Percentiles rank a stretch among this genome's conserved stretches.
Evolutionary conservation across 2,113 vertebrate genomes (phyloP).

Genomic region (Barbus barbus): DNA sequence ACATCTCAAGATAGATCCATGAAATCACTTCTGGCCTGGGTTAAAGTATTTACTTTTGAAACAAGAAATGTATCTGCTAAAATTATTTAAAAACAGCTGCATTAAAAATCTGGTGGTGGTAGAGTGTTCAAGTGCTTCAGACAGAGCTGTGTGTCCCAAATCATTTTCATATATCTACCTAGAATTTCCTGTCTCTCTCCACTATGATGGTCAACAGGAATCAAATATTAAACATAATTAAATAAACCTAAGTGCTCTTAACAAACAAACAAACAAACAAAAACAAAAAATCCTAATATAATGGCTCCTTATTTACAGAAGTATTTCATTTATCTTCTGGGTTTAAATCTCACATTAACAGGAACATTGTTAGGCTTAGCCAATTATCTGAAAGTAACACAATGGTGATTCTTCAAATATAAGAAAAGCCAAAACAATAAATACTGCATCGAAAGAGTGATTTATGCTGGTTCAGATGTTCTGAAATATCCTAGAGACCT

Average conservation of each 20-base stretch:
- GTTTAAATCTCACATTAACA: not conserved
- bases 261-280: not conserved
- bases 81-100: not conserved
- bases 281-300: not conserved
- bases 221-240: not conserved
- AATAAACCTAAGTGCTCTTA: not conserved
- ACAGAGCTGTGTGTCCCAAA: not conserved
- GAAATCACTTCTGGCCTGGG: not conserved
- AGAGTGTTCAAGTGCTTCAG: not conserved
- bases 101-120: not conserved
- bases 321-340: not conserved
- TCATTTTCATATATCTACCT: not conserved
- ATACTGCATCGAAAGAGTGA: not conserved
- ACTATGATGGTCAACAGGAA: not conserved
- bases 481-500: not conserved
- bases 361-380: not conserved
- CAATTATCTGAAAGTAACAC: not conserved
- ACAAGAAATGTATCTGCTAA: not conserved
- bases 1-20: not conserved
- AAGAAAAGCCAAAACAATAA: not conserved
- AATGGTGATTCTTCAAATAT: not conserved
- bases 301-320: not conserved
- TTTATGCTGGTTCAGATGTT: not conserved
- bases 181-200: not conserved
- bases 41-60: not conserved